A percentile compares a stretch with the other conserved stretches of the same genome.
Evolutionary conservation across 1,140 invertebrate genomes (phyloP).

Genomic region (Penaeus vannamei): DNA sequence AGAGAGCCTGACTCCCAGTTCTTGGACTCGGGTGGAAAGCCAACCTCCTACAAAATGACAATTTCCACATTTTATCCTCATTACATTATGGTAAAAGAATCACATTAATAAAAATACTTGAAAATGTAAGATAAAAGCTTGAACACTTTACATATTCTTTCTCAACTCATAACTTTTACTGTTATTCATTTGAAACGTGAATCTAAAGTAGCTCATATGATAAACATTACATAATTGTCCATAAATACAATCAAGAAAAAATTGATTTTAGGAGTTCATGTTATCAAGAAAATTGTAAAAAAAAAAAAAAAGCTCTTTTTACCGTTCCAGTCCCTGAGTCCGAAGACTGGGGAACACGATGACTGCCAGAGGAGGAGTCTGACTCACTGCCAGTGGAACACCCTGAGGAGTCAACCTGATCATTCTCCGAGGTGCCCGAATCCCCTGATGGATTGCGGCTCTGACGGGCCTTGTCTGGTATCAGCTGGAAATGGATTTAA

Average conservation of each 20-base stretch:
- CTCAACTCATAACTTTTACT: no score
- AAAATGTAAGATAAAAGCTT: no score
- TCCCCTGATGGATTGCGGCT: conserved; percentile 52
- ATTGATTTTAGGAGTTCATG: not conserved
- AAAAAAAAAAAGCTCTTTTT: not conserved
- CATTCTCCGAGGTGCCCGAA: conserved; percentile 53
- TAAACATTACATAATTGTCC: no score
- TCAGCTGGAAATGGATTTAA: conserved; percentile 31
- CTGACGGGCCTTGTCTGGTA: conserved; percentile 37
- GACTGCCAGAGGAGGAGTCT: conserved; percentile 50
- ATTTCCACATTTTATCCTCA: not conserved
- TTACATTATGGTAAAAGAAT: not conserved
- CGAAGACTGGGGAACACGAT: conserved; percentile 42
- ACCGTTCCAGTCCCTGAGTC: conserved; percentile 60
- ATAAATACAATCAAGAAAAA: not conserved
- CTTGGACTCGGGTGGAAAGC: conserved; percentile 23
- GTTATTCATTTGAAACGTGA: no score
- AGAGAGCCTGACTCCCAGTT: conserved; percentile 31
- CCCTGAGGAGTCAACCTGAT: conserved; percentile 48
- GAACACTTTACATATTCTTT: no score
- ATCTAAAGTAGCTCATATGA: no score
- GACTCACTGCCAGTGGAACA: conserved; percentile 56
- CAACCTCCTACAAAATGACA: conserved; percentile 37
- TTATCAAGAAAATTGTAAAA: no score
- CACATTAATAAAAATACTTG: not conserved